Conservation (phyloP, 2,113 vertebrate genomes). For the Oxyura jamaicensis region DNA sequence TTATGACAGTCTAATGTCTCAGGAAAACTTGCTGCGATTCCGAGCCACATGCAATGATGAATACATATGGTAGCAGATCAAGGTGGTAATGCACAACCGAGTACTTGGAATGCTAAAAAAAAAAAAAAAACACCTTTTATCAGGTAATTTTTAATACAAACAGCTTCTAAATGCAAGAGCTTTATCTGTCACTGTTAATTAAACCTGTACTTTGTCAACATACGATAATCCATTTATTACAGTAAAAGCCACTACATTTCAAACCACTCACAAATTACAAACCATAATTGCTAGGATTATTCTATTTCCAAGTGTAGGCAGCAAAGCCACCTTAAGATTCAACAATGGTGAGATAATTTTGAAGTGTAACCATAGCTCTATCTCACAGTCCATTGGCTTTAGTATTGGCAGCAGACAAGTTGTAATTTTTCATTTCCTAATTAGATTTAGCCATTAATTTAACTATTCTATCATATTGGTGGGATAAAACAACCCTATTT, state of each 20-base stretch:
- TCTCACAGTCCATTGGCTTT: conserved; percentile 79
- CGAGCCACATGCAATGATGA: conserved; percentile 31
- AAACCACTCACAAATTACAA: conserved; percentile 84
- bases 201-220: conserved; percentile 88
- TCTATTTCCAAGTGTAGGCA: conserved; percentile 82
- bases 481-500: conserved; percentile 34
- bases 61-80: conserved; percentile 47
- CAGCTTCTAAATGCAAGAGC: conserved; percentile 71
- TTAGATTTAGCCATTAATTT: conserved; percentile 81
- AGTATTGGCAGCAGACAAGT: conserved; percentile 69
- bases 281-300: conserved; percentile 82
- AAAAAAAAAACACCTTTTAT: conserved; percentile 67
- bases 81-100: conserved; percentile 52
- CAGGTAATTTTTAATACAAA: conserved; percentile 78
- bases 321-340: conserved; percentile 72
- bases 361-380: conserved; percentile 60
- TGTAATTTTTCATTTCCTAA: conserved; percentile 80
- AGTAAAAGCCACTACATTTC: conserved; percentile 83
- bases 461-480: conserved; percentile 70
- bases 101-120: conserved; percentile 62
- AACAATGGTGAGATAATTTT: conserved; percentile 63
- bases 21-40: conserved; percentile 44
- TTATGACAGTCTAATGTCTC: conserved; percentile 30
- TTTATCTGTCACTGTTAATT: conserved; percentile 88
- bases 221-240: conserved; percentile 86